Percentiles rank a stretch among this genome's conserved stretches.
phyloP scores from a whole-genome alignment of 1,140 invertebrate species.

The Drosophila elegans region DNA sequence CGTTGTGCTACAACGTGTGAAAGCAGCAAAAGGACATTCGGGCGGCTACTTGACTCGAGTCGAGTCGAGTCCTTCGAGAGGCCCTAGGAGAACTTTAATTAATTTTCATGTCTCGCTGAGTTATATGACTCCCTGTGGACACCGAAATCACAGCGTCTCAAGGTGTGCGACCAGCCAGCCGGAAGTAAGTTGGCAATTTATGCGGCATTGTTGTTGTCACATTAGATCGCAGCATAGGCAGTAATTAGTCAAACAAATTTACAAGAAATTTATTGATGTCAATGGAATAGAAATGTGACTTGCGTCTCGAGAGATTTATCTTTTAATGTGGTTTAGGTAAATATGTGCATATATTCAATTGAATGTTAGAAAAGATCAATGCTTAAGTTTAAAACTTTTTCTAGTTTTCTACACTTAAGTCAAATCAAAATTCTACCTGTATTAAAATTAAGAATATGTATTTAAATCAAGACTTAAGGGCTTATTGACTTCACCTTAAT shows the following conservation, averaged over 20 bases:
- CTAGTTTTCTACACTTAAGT: no score
- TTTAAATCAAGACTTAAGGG: no score
- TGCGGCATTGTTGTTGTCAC: constrained; percentile 33
- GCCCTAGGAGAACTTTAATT: constrained; percentile 61
- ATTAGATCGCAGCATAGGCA: constrained; percentile 10
- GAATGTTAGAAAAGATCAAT: background rate
- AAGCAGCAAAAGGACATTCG: constrained; percentile 66
- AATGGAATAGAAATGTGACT: background rate
- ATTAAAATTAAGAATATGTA: no score
- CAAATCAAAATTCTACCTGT: no score
- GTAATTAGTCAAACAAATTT: constrained; percentile 72
- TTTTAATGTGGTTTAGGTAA: no score
- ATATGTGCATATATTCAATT: background rate
- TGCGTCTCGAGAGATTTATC: background rate
- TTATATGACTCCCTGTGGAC: constrained; percentile 75
- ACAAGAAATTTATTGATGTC: constrained; percentile 44
- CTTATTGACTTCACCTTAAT: no score
- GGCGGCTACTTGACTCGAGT: constrained; percentile 56
- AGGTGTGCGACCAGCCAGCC: constrained; percentile 48
- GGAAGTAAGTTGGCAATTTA: constrained; percentile 75
- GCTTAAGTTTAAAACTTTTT: no score
- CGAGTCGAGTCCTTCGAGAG: constrained; percentile 15
- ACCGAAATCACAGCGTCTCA: constrained; percentile 6
- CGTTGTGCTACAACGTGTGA: constrained; percentile 66
- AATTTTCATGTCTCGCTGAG: constrained; percentile 72